Evolutionary conservation across 2,888 invertebrate genomes (phyloP), one percentile per base, ranked within the genome.

Genomic region (Ichneumoninae sp.): DNA sequence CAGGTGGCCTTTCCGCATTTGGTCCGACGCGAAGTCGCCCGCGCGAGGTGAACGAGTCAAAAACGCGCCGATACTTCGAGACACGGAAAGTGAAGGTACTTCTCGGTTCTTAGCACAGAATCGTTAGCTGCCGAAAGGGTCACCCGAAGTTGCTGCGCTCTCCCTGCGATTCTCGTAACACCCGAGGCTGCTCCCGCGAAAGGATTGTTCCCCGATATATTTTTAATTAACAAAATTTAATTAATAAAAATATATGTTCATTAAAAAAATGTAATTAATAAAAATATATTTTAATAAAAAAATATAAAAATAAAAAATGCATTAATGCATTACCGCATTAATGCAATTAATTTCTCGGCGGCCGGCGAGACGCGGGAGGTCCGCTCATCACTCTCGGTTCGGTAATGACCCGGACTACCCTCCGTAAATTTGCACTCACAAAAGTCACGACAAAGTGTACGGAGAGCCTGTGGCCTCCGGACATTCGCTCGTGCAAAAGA

Each of bases 61-160:
- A 76, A 81, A 71, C 68, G 63, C 74, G 69, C 63, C 73, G n/a
- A 84, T 81, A 77, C 73, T 84, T 77, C 30, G 52, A 30, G 63
- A 81, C 65, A 65, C 22, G 13, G 81, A 84, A 81, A 84, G 83
- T 77, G 81, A 84, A 81, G 63, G 57, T 57, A 57, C 57, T 22
- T 80, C 26, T 71, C 79, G 70, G 70, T 73, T 83, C 60, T 65
- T 83, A 69, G 66, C 69, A 47, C 70, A 52, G 75, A 68, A 52
- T 47, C 44, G 19, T 30, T 19, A 8, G 70, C 36, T 60, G 52
- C 60, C 40, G 50, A 33, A 63, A 81, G 75, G 81, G 75, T 76
- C 81, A 76, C 63, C 33, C 57, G 40, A 40, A 2, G 36, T 78
- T 74, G 57, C 73, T 47, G 50, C 78, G 52, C 50, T 60, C 73